Evolutionary conservation across 1,140 invertebrate genomes (phyloP).

Genomic region (Saccostrea cuccullata): DNA sequence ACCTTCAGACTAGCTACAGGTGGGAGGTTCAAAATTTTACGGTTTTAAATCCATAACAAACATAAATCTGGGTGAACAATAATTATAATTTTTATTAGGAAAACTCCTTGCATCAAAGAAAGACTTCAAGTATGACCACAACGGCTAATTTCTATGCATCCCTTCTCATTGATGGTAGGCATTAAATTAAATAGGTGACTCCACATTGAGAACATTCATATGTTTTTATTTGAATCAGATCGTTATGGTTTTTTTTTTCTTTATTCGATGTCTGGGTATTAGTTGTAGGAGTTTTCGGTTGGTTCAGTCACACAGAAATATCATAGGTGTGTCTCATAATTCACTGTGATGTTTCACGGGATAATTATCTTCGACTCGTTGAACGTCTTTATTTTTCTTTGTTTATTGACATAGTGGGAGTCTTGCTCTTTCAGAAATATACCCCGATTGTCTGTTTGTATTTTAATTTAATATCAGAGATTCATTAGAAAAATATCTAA

Average conservation of each 20-base stretch:
- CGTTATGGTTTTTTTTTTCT: neutral
- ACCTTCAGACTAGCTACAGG: neutral
- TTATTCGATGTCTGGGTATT: neutral
- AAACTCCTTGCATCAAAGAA: slow-evolving; percentile 7
- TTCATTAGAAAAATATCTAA: too few species aligned
- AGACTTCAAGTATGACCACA: neutral
- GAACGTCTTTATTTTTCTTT: neutral
- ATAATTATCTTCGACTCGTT: neutral
- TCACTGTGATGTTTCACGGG: neutral
- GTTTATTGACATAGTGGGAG: neutral
- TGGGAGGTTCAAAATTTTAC: neutral
- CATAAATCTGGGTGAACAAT: neutral
- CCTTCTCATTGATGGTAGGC: neutral
- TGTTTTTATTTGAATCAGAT: slow-evolving; percentile 11
- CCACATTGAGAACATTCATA: slow-evolving; percentile 12
- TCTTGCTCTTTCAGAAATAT: neutral
- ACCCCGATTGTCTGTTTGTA: too few species aligned
- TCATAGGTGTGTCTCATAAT: neutral
- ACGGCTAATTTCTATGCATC: neutral
- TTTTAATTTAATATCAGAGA: too few species aligned
- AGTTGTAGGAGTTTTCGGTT: slow-evolving; percentile 23
- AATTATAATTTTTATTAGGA: neutral
- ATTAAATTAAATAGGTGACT: neutral
- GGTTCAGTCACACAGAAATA: neutral
- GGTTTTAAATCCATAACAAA: slow-evolving; percentile 16